Conservation (phyloP, 2,113 vertebrate genomes). For the Tachycineta bicolor region DNA sequence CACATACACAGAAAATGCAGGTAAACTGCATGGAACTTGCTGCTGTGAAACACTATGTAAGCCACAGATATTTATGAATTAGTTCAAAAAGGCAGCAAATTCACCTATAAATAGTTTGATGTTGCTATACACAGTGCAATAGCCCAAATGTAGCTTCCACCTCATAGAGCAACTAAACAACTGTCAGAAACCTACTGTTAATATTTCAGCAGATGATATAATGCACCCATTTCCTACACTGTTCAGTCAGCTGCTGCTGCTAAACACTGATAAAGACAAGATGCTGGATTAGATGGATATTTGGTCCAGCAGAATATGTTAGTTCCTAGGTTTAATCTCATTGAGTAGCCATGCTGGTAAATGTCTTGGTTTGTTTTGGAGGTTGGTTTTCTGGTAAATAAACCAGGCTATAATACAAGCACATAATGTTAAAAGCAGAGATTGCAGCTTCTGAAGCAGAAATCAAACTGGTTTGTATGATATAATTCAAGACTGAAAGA, state of each 20-base stretch:
- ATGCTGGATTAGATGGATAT: slow-evolving; percentile 47
- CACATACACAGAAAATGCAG: background rate
- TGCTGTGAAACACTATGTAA: background rate
- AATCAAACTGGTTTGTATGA: background rate
- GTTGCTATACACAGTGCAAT: slow-evolving; percentile 27
- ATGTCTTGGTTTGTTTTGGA: background rate
- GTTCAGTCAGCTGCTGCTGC: slow-evolving; percentile 50
- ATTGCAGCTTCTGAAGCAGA: background rate
- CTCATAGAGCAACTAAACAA: slow-evolving; percentile 14
- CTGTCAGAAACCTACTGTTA: slow-evolving; percentile 38
- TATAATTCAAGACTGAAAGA: background rate
- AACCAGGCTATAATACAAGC: background rate
- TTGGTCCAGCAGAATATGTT: slow-evolving; percentile 19
- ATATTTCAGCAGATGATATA: slow-evolving; percentile 40
- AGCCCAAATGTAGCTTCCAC: slow-evolving; percentile 32
- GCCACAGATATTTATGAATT: background rate
- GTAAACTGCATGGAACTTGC: background rate
- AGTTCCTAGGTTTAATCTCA: slow-evolving; percentile 11
- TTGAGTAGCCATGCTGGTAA: background rate
- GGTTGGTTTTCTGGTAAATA: slow-evolving; percentile 4
- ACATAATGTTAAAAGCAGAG: background rate
- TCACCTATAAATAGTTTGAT: slow-evolving; percentile 44
- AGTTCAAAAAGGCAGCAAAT: slow-evolving; percentile 33
- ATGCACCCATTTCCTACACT: slow-evolving; percentile 20
- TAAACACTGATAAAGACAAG: slow-evolving; percentile 38